These are phyloP conservation scores for Enteromius argenteus DNA, from an alignment of 2,797 vertebrate genomes.

Conservation along the genomic window DNA sequence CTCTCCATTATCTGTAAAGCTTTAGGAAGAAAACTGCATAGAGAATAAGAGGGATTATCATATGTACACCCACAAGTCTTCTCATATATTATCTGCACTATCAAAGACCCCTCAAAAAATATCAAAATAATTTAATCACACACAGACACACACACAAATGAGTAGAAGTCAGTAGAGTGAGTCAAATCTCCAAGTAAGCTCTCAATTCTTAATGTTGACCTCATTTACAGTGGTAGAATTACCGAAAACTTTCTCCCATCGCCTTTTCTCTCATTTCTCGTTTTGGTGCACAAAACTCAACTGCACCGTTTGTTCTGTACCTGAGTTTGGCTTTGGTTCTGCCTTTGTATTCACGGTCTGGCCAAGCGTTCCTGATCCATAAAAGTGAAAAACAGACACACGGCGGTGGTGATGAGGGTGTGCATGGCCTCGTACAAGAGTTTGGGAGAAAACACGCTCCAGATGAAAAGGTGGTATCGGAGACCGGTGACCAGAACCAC, in stretches of 20 bases:
- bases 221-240: not conserved
- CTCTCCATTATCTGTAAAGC: conserved; percentile 17
- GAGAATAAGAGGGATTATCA: not conserved
- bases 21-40: conserved; percentile 29
- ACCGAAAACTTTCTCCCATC: not conserved
- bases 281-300: not conserved
- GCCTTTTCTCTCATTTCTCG: not conserved
- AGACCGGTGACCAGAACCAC: conserved; percentile 87
- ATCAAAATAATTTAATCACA: not conserved
- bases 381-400: conserved; percentile 87
- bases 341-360: conserved; percentile 34
- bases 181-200: conserved; percentile 13
- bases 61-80: not conserved
- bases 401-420: conserved; percentile 81
- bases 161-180: not conserved
- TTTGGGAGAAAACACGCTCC: conserved; percentile 98
- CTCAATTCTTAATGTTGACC: conserved; percentile 22
- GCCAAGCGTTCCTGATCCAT: conserved; percentile 81
- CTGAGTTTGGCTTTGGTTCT: conserved; percentile 10
- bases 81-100: not conserved
- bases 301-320: not conserved
- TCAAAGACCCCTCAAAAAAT: not conserved
- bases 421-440: conserved; percentile 92
- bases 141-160: not conserved
- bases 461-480: conserved; percentile 96